Conservation (phyloP, 2,888 invertebrate species). For the Amorpha juglandis region DNA sequence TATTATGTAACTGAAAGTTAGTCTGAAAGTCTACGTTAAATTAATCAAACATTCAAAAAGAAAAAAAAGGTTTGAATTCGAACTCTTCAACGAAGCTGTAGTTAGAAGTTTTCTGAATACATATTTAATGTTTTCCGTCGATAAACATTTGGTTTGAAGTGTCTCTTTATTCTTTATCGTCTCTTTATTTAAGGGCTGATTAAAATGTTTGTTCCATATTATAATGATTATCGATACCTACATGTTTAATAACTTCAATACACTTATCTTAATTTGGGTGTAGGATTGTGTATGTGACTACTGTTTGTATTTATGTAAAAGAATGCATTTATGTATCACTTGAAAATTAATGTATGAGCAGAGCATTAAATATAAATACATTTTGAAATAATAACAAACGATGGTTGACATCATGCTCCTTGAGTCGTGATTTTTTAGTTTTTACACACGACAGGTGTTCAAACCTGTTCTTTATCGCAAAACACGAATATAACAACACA, state of each 20-base stretch:
- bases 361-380: not conserved
- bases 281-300: no score
- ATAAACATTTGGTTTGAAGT: not conserved
- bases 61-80: no score
- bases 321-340: not conserved
- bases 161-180: not conserved
- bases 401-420: conserved; percentile 13
- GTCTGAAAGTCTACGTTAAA: no score
- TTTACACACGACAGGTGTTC: conserved; percentile 8
- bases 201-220: no score
- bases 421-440: conserved; percentile 8
- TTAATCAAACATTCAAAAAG: no score
- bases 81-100: not conserved
- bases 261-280: no score
- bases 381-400: conserved; percentile 1
- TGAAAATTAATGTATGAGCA: not conserved
- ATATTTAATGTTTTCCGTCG: not conserved
- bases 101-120: not conserved
- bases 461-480: conserved; percentile 4
- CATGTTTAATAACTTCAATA: no score
- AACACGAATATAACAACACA: not conserved
- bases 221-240: no score
- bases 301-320: no score
- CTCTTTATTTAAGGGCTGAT: not conserved
- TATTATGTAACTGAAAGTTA: no score